Evolutionary conservation across 1,140 invertebrate genomes (phyloP).

Genomic region (Zaprionus africanus): DNA sequence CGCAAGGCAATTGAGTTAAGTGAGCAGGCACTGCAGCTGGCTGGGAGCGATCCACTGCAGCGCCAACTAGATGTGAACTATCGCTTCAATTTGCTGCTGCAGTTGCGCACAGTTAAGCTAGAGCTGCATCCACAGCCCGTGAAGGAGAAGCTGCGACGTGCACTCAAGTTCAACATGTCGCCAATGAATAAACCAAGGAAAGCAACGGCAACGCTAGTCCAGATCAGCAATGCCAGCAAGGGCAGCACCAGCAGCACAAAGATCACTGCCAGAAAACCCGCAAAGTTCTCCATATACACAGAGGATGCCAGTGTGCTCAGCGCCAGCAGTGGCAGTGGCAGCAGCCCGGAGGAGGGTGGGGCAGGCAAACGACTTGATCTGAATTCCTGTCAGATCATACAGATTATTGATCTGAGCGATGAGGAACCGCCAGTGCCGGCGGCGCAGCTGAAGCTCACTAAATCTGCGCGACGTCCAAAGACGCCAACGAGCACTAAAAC

Average conservation of each 20-base stretch:
- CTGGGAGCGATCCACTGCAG: background rate
- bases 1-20: conserved; percentile 44
- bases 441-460: background rate
- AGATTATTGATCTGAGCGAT: conserved; percentile 51
- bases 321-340: conserved; percentile 21
- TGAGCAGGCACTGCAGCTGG: conserved; percentile 25
- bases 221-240: background rate
- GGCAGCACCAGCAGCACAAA: background rate
- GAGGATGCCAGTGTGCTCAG: conserved; percentile 34
- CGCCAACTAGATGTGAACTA: conserved; percentile 54
- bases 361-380: conserved; percentile 24
- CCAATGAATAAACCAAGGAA: conserved; percentile 28
- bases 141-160: conserved; percentile 18
- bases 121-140: conserved; percentile 35
- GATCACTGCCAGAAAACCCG: background rate
- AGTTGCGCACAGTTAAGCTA: conserved; percentile 40
- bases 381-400: conserved; percentile 63
- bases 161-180: conserved; percentile 50
- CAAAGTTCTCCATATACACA: conserved; percentile 38
- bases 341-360: conserved; percentile 3
- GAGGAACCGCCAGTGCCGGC: conserved; percentile 17
- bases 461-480: background rate
- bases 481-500: background rate
- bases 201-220: background rate
- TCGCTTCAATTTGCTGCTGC: conserved; percentile 52